phyloP scores from a whole-genome alignment of 2,888 invertebrate genomes.

The Cetonia aurata region DNA sequence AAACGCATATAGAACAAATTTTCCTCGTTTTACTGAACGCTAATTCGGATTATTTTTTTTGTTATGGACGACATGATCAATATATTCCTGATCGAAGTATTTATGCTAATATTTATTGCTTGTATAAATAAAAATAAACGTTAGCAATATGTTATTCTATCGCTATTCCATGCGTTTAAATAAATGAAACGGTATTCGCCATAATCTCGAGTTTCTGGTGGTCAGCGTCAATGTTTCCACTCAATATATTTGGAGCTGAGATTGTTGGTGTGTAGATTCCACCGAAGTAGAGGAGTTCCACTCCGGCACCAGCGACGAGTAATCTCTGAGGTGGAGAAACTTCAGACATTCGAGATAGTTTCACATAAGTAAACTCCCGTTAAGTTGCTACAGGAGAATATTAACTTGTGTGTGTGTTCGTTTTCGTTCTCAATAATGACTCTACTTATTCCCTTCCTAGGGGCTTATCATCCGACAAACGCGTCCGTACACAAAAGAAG shows the following conservation, averaged over 20 bases:
- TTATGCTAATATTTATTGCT: too few relatives aligned
- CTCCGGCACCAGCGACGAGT: conserved; percentile 57
- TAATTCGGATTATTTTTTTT: background rate
- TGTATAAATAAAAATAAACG: too few relatives aligned
- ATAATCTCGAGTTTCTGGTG: conserved; percentile 63
- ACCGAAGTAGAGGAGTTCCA: conserved; percentile 57
- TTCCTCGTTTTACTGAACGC: too few relatives aligned
- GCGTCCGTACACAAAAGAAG: background rate
- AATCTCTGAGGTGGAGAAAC: conserved; percentile 62
- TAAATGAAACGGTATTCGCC: conserved; percentile 63
- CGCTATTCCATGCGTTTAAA: conserved; percentile 36
- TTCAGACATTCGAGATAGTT: conserved; percentile 63
- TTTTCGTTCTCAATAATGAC: conserved; percentile 17
- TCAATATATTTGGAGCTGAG: conserved; percentile 64
- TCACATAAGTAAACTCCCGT: conserved; percentile 54
- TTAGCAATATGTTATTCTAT: too few relatives aligned
- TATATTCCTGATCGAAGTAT: too few relatives aligned
- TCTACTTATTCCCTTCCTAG: too few relatives aligned
- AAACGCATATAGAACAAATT: too few relatives aligned
- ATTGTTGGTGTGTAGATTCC: conserved; percentile 63
- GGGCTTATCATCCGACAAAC: background rate
- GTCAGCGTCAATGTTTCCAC: conserved; percentile 66
- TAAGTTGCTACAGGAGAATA: conserved; percentile 46
- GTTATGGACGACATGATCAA: background rate
- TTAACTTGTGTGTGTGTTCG: conserved; percentile 41